Base-by-base conservation (phyloP, 1,140 invertebrate species). In the Mercenaria mercenaria region DNA sequence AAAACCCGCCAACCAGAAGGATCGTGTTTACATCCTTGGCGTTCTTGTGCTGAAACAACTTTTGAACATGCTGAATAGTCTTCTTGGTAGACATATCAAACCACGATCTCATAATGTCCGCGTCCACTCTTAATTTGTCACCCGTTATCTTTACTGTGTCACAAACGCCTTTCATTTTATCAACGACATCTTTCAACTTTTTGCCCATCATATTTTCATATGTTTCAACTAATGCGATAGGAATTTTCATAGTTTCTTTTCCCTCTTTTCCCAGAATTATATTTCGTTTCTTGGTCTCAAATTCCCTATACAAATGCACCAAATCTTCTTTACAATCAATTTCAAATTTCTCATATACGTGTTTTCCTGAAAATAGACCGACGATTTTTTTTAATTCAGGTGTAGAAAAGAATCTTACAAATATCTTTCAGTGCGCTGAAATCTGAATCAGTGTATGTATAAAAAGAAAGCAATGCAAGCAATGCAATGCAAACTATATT, bases 1-100 rank as follows among this genome's bases (percentile, higher is more conserved):
- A 82, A 79, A 83, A 91, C 3, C 90, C 90, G 47, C 90, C 90
- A 26, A 91, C 90, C 0, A 91, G 50, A 0, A 91, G 77, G 18
- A 91, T 83, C 11, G 83, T 74, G 0, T n/a, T 39, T 11, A 47
- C 50, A 79, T 72, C 76, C 59, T 64, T 64, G 26, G 29, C 39
- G n/a, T 69, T 67, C 26, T 26, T 26, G 20, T 77, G 20, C 20
- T 61, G 6, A 11, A 88, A 79, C 20, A 88, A 59, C 18, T 88
- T 41, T 61, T 50, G 26, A n/a, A 88, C 74, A 34, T 88, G 74
- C 8, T 50, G 20, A 50, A 79, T 34, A 1, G 59, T 88, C 32
- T 67, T 64, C 3, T 67, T 43, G 32, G n/a, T 59, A 23, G 74
- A 61, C 23, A 41, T 39, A 43, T 88, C 59, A 88, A 88, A 88